Conservation (phyloP, 2,888 invertebrate species). For the Amphiduros pacificus region DNA sequence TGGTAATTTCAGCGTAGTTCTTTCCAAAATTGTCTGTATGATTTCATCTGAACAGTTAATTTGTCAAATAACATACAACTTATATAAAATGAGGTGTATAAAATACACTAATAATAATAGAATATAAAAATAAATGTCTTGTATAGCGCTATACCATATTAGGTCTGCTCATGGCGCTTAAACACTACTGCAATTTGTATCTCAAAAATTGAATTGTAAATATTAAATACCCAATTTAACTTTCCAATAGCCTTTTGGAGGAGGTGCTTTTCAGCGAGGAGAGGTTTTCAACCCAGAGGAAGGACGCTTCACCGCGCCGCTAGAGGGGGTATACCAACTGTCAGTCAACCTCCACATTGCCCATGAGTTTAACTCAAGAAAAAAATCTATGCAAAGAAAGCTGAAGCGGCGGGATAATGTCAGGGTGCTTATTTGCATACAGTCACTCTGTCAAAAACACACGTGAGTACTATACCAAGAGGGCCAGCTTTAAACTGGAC, state of each 20-base stretch:
- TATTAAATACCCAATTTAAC: not conserved
- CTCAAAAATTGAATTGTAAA: not conserved
- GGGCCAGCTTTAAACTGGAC: too few relatives aligned
- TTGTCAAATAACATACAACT: too few relatives aligned
- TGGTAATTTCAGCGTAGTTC: slow-evolving; percentile 33
- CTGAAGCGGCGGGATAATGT: slow-evolving; percentile 37
- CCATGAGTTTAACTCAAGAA: slow-evolving; percentile 28
- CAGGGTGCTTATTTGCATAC: slow-evolving; percentile 46
- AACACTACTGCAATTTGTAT: too few relatives aligned
- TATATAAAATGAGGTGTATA: too few relatives aligned
- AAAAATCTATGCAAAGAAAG: slow-evolving; percentile 25
- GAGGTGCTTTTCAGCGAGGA: slow-evolving; percentile 48
- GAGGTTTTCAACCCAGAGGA: slow-evolving; percentile 39
- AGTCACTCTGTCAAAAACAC: slow-evolving; percentile 47
- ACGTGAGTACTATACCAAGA: slow-evolving; percentile 38
- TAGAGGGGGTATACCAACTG: slow-evolving; percentile 50
- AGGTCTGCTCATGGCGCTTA: too few relatives aligned
- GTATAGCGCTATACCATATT: too few relatives aligned
- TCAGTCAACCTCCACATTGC: slow-evolving; percentile 46
- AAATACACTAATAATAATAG: too few relatives aligned
- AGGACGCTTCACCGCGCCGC: slow-evolving; percentile 47
- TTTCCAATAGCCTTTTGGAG: slow-evolving; percentile 45
- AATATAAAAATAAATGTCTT: too few relatives aligned
- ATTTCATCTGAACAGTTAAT: too few relatives aligned
- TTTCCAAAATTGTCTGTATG: too few relatives aligned